Evolutionary conservation across 2,888 invertebrate species (phyloP).

Genomic region (Tinea semifulvella): DNA sequence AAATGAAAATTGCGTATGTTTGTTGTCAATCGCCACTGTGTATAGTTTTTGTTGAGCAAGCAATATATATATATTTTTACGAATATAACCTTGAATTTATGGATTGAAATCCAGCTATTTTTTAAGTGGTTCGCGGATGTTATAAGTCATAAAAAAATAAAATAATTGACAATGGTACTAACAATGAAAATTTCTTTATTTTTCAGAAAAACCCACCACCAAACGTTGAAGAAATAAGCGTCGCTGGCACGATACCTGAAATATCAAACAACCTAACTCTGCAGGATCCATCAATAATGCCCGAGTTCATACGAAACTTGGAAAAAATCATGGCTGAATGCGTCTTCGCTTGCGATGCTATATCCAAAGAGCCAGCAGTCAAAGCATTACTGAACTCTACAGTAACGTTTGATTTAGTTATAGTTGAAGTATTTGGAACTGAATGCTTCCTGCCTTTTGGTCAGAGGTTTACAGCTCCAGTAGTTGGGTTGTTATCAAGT

Average conservation of each 20-base stretch:
- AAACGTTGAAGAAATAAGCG: conserved; percentile 51
- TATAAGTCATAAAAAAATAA: no score
- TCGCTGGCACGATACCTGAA: conserved; percentile 58
- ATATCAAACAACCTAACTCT: conserved; percentile 49
- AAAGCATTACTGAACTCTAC: conserved; percentile 44
- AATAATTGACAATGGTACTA: no score
- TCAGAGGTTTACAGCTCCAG: conserved; percentile 58
- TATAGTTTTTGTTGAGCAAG: no score
- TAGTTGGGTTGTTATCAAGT: conserved; percentile 61
- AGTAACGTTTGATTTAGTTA: conserved; percentile 44
- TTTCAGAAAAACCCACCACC: conserved; percentile 47
- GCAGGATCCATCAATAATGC: conserved; percentile 39
- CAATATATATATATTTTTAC: no score
- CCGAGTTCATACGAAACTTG: conserved; percentile 45
- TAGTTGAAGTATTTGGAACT: conserved; percentile 62
- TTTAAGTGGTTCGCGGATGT: no score
- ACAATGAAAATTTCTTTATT: no score
- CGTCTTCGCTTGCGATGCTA: conserved; percentile 50
- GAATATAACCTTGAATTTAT: no score
- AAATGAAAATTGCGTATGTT: no score
- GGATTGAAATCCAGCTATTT: no score
- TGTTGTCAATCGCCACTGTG: no score
- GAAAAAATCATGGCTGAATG: conserved; percentile 58
- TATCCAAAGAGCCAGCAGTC: conserved; percentile 44
- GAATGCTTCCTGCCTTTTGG: conserved; percentile 68